Conservation (phyloP, 2,888 invertebrate species). For the Lutraria lutraria region DNA sequence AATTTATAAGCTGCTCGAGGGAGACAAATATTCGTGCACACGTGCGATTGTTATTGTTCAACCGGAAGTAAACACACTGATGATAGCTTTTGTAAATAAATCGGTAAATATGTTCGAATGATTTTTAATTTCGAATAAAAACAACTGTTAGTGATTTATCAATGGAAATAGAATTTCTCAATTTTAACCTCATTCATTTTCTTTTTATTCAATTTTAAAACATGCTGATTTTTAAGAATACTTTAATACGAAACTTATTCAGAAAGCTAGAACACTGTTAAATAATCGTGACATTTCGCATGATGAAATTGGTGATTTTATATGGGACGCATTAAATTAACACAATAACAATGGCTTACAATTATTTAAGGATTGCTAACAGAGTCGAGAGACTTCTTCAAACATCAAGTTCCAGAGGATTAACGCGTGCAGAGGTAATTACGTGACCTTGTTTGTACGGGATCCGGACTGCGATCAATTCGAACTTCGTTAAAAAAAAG, state of each 20-base stretch:
- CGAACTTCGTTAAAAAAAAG: no score
- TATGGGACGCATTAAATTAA: not conserved
- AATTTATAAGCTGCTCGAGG: not conserved
- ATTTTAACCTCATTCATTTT: no score
- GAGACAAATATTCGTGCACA: not conserved
- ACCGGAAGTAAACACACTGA: slow-evolving; percentile 23
- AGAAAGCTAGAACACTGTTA: slow-evolving; percentile 32
- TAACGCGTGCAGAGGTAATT: slow-evolving; percentile 51
- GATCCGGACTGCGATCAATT: not conserved
- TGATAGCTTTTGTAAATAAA: slow-evolving; percentile 8
- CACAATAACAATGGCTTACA: slow-evolving; percentile 64
- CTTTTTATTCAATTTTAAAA: no score
- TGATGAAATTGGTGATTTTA: not conserved
- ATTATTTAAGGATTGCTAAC: slow-evolving; percentile 67
- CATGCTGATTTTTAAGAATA: no score
- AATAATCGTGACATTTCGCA: slow-evolving; percentile 40
- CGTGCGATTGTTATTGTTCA: not conserved
- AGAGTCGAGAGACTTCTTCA: slow-evolving; percentile 71
- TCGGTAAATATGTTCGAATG: no score
- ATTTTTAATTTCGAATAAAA: slow-evolving; percentile 4
- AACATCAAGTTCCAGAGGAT: slow-evolving; percentile 61
- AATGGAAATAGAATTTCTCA: no score
- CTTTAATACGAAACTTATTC: not conserved
- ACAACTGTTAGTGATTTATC: not conserved
- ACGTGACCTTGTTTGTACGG: slow-evolving; percentile 23